These are phyloP conservation scores for Amazona vittata DNA, from an alignment of 2,113 vertebrate species.

Conservation along the genomic window DNA sequence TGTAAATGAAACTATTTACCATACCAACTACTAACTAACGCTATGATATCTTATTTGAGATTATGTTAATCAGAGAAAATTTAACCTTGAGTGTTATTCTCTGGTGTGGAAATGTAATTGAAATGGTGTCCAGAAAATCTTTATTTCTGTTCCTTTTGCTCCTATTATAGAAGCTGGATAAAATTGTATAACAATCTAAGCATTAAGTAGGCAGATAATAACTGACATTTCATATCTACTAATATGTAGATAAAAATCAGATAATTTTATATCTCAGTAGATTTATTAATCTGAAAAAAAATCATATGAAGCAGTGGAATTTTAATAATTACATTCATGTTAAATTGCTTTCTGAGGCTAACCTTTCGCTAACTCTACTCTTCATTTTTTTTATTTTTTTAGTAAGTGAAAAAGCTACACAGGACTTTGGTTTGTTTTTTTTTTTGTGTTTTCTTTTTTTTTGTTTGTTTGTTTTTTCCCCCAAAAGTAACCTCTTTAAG, in stretches of 20 bases:
- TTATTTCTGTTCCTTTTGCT: slow-evolving; percentile 36
- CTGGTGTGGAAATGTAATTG: slow-evolving; percentile 1
- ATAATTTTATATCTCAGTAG: slow-evolving; percentile 62
- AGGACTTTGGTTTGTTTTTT: not conserved
- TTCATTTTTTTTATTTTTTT: not conserved
- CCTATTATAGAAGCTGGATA: slow-evolving; percentile 44
- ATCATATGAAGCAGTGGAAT: slow-evolving; percentile 25
- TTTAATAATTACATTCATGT: slow-evolving; percentile 69
- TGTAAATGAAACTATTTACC: slow-evolving; percentile 12
- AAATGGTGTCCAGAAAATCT: slow-evolving; percentile 12
- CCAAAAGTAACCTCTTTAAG: not conserved
- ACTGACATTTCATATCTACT: slow-evolving; percentile 65
- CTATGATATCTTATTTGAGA: slow-evolving; percentile 4
- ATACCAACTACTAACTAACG: not conserved
- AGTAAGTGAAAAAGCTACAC: not conserved
- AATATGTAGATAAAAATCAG: slow-evolving; percentile 66
- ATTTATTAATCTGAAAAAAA: slow-evolving; percentile 68
- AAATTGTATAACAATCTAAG: slow-evolving; percentile 58
- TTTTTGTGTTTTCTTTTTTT: no score
- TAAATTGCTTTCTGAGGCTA: slow-evolving; percentile 54
- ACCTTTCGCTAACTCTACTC: not conserved
- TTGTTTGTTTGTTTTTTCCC: no score
- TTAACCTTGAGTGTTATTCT: not conserved
- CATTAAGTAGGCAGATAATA: slow-evolving; percentile 61
- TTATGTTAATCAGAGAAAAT: not conserved